Evolutionary conservation across 1,140 invertebrate genomes (phyloP).

Genomic region (Drosophila nikananu): DNA sequence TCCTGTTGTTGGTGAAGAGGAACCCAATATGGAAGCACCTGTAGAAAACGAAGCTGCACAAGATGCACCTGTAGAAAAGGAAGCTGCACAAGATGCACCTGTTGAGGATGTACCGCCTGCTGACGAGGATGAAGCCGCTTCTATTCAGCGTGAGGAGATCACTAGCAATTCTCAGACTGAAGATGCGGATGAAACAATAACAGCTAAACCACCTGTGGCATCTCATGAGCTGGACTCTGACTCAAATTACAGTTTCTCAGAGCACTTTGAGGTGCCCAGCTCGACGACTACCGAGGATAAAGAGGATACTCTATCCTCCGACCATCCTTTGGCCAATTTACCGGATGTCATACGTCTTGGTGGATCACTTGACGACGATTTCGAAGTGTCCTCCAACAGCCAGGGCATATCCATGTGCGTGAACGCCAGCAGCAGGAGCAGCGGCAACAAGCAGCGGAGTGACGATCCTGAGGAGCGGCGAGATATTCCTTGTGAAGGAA

Average conservation of each 20-base stretch:
- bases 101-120: not conserved
- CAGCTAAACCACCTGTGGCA: not conserved
- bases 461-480: constrained; percentile 10
- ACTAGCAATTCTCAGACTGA: constrained; percentile 35
- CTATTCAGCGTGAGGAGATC: constrained; percentile 45
- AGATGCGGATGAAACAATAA: not conserved
- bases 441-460: not conserved
- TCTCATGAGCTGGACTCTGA: constrained; percentile 72
- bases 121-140: not conserved
- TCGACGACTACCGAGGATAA: constrained; percentile 45
- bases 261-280: constrained; percentile 76
- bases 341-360: constrained; percentile 74
- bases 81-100: not conserved
- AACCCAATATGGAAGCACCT: not conserved
- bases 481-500: constrained; percentile 75
- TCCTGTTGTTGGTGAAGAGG: not conserved
- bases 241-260: constrained; percentile 84
- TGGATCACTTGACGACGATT: constrained; percentile 10
- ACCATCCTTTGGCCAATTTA: constrained; percentile 46
- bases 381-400: constrained; percentile 11
- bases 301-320: not conserved
- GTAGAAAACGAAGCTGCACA: not conserved
- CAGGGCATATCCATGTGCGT: constrained; percentile 75
- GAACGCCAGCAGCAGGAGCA: constrained; percentile 19
- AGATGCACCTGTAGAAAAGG: not conserved